These are phyloP conservation scores for Cordilura impudica DNA, from an alignment of 2,888 invertebrate species.

Conservation along the genomic window DNA sequence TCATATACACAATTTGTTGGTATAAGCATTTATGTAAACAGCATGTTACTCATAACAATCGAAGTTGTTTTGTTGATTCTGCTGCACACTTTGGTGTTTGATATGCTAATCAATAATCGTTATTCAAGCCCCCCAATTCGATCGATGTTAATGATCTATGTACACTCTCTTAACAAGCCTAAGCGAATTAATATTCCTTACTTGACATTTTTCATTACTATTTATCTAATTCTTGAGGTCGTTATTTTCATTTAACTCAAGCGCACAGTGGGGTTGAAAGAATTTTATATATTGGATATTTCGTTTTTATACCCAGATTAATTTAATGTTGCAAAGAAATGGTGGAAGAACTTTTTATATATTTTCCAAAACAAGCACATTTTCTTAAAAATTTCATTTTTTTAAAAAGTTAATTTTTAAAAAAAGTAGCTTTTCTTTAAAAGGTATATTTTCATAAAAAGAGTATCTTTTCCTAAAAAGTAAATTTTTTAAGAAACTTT, in stretches of 20 bases:
- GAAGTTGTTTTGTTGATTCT: not conserved
- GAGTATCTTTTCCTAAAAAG: no score
- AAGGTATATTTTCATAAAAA: no score
- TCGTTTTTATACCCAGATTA: no score
- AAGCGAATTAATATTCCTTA: not conserved
- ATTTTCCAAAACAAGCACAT: no score
- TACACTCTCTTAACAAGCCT: not conserved
- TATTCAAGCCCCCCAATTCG: conserved; percentile 11
- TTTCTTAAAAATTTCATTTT: no score
- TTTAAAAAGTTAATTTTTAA: no score
- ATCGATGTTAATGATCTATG: conserved; percentile 26
- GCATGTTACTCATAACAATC: not conserved
- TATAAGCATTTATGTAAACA: no score
- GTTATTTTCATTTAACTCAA: not conserved
- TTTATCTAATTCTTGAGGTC: not conserved
- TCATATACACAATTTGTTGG: no score
- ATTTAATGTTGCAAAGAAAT: no score
- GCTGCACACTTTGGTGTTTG: not conserved
- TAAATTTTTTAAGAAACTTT: no score
- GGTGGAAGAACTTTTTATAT: no score
- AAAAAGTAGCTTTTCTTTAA: no score
- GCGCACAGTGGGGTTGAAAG: not conserved
- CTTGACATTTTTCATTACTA: not conserved
- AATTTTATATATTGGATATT: not conserved
- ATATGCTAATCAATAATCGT: conserved; percentile 35